phyloP scores from a whole-genome alignment of 2,797 vertebrate species.

The Helarctos malayanus region DNA sequence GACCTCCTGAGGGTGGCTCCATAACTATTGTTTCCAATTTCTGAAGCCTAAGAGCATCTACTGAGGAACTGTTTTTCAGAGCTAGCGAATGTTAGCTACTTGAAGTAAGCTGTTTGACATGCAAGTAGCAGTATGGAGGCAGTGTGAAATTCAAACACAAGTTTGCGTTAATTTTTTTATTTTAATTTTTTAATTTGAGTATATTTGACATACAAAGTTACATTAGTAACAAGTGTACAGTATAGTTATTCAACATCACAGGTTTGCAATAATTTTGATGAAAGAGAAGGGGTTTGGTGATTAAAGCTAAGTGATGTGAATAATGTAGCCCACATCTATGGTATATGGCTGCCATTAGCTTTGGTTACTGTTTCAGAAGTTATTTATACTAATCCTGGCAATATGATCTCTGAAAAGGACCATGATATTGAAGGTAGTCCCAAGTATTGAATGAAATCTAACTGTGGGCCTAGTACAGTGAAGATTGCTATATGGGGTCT shows the following conservation, averaged over 20 bases:
- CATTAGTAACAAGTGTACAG: neutral
- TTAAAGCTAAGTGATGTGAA: conserved; percentile 52
- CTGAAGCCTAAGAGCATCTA: conserved; percentile 15
- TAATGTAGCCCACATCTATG: neutral
- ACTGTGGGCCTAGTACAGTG: neutral
- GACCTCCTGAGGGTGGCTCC: neutral
- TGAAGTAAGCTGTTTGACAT: conserved; percentile 10
- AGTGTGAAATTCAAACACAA: conserved; percentile 54
- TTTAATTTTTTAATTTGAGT: neutral
- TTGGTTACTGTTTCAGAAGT: conserved; percentile 22
- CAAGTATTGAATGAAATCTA: neutral
- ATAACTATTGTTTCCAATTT: conserved; percentile 36
- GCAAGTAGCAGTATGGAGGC: neutral
- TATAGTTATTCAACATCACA: neutral
- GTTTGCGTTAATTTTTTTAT: neutral
- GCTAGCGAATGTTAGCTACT: conserved; percentile 30
- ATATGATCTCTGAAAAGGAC: conserved; percentile 27
- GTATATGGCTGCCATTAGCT: neutral
- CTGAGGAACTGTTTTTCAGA: neutral
- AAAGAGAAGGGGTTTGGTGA: conserved; percentile 44
- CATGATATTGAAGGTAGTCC: neutral
- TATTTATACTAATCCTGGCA: neutral
- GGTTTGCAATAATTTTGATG: conserved; percentile 39
- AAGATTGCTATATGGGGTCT: neutral
- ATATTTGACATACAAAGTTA: neutral